Conservation (phyloP, 2,888 invertebrate genomes). For the Orthosia gothica region DNA sequence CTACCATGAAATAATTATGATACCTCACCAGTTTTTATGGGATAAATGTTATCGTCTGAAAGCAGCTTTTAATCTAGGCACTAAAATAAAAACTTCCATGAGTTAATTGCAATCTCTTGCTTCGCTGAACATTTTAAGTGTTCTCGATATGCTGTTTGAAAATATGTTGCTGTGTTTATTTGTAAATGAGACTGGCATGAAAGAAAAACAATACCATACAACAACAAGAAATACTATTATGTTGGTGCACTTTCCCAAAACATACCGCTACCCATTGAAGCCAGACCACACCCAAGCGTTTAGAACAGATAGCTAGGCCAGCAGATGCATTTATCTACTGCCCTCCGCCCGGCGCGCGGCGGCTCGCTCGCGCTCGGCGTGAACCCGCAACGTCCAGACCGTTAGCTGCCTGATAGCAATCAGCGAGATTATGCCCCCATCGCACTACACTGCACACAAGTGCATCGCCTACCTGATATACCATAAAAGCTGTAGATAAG, state of each 20-base stretch:
- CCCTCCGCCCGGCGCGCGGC: conserved; percentile 65
- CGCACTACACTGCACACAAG: conserved; percentile 64
- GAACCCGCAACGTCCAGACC: conserved; percentile 73
- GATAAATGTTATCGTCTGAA: conserved; percentile 23
- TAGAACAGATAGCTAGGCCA: conserved; percentile 47
- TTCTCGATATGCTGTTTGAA: conserved; percentile 38
- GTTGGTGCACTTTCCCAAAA: conserved; percentile 27
- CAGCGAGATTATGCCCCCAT: conserved; percentile 77
- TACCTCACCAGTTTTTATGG: conserved; percentile 29
- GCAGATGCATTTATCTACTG: conserved; percentile 66
- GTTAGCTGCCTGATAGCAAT: conserved; percentile 79
- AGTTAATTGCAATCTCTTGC: conserved; percentile 56
- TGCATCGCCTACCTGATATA: conserved; percentile 60
- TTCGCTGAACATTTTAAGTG: conserved; percentile 55
- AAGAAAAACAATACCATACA: conserved; percentile 3
- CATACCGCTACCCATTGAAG: conserved; percentile 31
- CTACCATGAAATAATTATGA: conserved; percentile 21
- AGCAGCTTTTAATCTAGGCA: conserved; percentile 47
- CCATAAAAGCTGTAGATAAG: conserved; percentile 62
- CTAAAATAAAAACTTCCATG: conserved; percentile 54
- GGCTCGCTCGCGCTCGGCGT: conserved; percentile 56
- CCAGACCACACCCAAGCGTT: conserved; percentile 42
- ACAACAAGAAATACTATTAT: neutral
- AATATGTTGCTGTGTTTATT: conserved; percentile 20
- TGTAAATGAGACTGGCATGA: conserved; percentile 25